Base-by-base conservation (phyloP, 2,113 vertebrate genomes). In the Egretta garzetta region DNA sequence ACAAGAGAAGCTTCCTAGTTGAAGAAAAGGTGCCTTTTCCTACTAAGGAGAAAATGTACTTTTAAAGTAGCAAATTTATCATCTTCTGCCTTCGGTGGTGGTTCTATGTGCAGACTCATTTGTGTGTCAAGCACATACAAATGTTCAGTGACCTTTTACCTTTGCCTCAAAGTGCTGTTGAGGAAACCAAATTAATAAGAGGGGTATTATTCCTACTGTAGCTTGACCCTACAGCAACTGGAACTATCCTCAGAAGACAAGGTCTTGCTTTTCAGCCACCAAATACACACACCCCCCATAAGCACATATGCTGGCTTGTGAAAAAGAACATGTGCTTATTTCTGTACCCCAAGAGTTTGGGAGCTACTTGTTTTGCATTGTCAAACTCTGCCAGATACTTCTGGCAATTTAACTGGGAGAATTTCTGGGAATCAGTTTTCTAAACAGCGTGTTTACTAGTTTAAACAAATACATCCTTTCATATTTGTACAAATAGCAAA, bases 391-490 rank as follows among this genome's bases (percentile, higher is more conserved):
- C n/a, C 49, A 77, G 28, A 56, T 88, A 27, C 10, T 88, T 88
- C 72, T 77, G 59, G 71, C 30, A 81, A 14, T 75, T 39, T 72
- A 81, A 84, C 33, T 67, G 49, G 19, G 33, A 67, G 27, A 68
- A 81, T 81, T 92, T 30, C 60, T 83, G 73, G 26, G 64, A 91
- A 64, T 75, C 43, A 4, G 16, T 77, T 92, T 96, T 64, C 52
- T 74, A 84, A 95, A 63, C 37, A 63, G 32, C 55, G 64, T 80
- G 70, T 86, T 94, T 94, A 74, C 21, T 66, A n/a, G 10, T 70
- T 58, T 73, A 90, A 93, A 92, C 26, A 90, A 83, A 63, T 52
- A 9, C 7, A 52, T 92, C 50, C 35, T 88, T 82, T 85, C 26
- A 32, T 90, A 39, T 77, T 84, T 23, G 14, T 79, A 41, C 35